Conservation (phyloP, 2,888 invertebrate genomes). For the Scaptomyza parva region DNA sequence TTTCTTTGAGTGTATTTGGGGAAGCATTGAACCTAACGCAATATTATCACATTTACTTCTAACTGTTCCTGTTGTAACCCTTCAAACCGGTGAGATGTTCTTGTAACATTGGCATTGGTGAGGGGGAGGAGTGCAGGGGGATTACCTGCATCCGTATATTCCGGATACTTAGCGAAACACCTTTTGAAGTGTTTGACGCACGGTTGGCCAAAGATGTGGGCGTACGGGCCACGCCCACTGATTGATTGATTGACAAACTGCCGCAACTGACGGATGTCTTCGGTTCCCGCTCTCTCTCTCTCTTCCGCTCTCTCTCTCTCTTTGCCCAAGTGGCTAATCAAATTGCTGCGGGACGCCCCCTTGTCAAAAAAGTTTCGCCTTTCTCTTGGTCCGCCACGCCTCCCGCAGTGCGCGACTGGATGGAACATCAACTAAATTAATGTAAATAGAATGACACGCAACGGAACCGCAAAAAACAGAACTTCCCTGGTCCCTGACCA, state of each 20-base stretch:
- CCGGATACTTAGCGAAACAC: neutral
- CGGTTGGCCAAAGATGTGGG: slow-evolving; percentile 8
- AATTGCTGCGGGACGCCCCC: slow-evolving; percentile 49
- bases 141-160: neutral
- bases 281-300: neutral
- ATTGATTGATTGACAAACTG: slow-evolving; percentile 50
- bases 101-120: slow-evolving; percentile 14
- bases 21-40: slow-evolving; percentile 22
- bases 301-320: neutral
- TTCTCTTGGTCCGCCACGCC: too few relatives aligned
- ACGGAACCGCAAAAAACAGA: slow-evolving; percentile 56
- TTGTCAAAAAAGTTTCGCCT: slow-evolving; percentile 20
- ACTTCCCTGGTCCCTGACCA: slow-evolving; percentile 46
- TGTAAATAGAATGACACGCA: slow-evolving; percentile 59
- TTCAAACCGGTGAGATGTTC: slow-evolving; percentile 2
- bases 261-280: slow-evolving; percentile 15
- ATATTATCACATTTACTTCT: slow-evolving; percentile 14
- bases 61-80: neutral
- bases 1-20: neutral
- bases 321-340: slow-evolving; percentile 50
- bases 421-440: slow-evolving; percentile 67
- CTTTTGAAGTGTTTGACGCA: slow-evolving; percentile 23
- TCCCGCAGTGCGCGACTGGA: slow-evolving; percentile 11
- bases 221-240: slow-evolving; percentile 33
- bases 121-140: too few relatives aligned